Evolutionary conservation across 64 coral and sea anemone species (phyloP).

Genomic region (Anthopleura sola): DNA sequence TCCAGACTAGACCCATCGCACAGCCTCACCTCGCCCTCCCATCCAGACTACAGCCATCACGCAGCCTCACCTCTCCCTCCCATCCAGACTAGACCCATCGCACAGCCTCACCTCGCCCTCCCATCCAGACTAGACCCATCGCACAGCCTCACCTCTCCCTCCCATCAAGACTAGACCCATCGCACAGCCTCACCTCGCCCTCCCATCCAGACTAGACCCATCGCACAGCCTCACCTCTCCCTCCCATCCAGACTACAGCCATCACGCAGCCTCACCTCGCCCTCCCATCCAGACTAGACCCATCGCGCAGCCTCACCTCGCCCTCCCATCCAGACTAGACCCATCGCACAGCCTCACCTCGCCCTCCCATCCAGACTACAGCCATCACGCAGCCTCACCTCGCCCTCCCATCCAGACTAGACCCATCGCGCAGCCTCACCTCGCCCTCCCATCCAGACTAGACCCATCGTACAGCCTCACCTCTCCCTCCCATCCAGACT

Average conservation of each 20-base stretch:
- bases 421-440: not conserved
- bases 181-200: too few relatives aligned
- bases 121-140: too few relatives aligned
- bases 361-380: not conserved
- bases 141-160: too few relatives aligned
- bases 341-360: too few relatives aligned
- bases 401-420: not conserved
- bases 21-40: not conserved
- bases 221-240: not conserved
- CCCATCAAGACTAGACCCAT: too few relatives aligned
- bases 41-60: too few relatives aligned
- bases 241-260: not conserved
- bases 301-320: not conserved
- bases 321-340: not conserved
- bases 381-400: too few relatives aligned
- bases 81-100: not conserved
- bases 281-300: not conserved
- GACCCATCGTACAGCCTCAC: too few relatives aligned
- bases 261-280: not conserved
- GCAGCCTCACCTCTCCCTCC: not conserved
- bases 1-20: not conserved
- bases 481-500: not conserved
- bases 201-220: too few relatives aligned
- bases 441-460: not conserved
- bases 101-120: not conserved